phyloP scores from a whole-genome alignment of 2,113 vertebrate species.

The Pycnonotus jocosus region DNA sequence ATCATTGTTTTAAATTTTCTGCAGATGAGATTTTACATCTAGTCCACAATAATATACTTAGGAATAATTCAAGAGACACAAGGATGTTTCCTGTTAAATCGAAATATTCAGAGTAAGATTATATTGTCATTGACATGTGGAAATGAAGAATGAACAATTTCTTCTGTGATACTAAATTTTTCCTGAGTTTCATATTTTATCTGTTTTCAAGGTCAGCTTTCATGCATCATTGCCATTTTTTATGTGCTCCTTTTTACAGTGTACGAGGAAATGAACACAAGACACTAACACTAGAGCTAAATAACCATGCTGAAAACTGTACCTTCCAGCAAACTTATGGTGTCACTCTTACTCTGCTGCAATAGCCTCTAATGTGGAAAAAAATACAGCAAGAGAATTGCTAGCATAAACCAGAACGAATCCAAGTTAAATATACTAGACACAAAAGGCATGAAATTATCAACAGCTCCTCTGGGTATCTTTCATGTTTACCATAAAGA shows the following conservation, averaged over 20 bases:
- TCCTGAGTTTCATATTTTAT: not conserved
- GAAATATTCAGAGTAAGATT: not conserved
- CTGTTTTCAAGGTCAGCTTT: not conserved
- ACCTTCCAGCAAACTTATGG: constrained; percentile 30
- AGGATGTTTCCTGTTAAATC: not conserved
- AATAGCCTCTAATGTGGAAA: not conserved
- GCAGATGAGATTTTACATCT: not conserved
- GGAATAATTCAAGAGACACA: not conserved
- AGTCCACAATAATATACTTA: not conserved
- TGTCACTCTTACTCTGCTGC: constrained; percentile 20
- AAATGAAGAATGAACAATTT: not conserved
- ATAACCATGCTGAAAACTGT: not conserved
- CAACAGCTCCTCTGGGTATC: not conserved
- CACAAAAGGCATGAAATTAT: not conserved
- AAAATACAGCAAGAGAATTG: not conserved
- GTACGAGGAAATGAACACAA: not conserved
- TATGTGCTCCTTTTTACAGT: not conserved
- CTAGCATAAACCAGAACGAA: constrained; percentile 1
- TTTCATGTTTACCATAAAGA: not conserved
- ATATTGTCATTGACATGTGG: not conserved
- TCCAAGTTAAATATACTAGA: not conserved
- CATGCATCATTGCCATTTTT: not conserved
- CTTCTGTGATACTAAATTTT: not conserved
- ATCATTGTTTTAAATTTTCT: not conserved
- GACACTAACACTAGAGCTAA: not conserved